Percentiles rank a stretch among this genome's conserved stretches.
Conservation (phyloP, 2,888 invertebrate species). For the Heliconius ismenius region DNA sequence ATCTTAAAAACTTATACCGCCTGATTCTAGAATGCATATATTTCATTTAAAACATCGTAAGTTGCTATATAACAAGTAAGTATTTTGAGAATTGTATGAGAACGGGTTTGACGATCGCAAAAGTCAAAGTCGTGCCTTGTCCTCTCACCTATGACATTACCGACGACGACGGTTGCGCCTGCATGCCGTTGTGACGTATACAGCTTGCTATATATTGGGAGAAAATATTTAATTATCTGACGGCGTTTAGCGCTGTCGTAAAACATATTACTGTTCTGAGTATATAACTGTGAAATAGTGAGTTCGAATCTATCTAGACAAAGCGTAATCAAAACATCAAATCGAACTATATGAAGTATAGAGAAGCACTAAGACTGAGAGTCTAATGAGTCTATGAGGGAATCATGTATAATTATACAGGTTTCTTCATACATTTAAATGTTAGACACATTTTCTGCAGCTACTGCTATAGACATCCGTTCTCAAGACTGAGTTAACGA, state of each 20-base stretch:
- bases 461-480: background rate
- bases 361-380: too few species aligned
- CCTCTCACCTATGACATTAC: slow-evolving; percentile 38
- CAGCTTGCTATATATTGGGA: background rate
- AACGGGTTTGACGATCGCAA: slow-evolving; percentile 27
- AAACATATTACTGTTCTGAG: too few species aligned
- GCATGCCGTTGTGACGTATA: slow-evolving; percentile 16
- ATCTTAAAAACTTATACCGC: background rate
- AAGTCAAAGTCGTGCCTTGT: slow-evolving; percentile 41
- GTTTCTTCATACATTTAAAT: background rate
- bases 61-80: background rate
- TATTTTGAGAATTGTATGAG: slow-evolving; percentile 18
- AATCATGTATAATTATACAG: too few species aligned
- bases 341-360: too few species aligned
- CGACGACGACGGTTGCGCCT: slow-evolving; percentile 28
- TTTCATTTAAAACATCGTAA: background rate
- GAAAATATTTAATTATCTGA: background rate
- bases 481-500: slow-evolving; percentile 9
- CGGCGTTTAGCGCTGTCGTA: background rate
- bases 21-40: background rate
- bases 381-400: too few species aligned
- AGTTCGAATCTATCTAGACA: too few species aligned
- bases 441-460: background rate
- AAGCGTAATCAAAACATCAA: too few species aligned
- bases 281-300: too few species aligned